Base-by-base conservation (phyloP, 2,113 vertebrate genomes). In the Proteles cristata region DNA sequence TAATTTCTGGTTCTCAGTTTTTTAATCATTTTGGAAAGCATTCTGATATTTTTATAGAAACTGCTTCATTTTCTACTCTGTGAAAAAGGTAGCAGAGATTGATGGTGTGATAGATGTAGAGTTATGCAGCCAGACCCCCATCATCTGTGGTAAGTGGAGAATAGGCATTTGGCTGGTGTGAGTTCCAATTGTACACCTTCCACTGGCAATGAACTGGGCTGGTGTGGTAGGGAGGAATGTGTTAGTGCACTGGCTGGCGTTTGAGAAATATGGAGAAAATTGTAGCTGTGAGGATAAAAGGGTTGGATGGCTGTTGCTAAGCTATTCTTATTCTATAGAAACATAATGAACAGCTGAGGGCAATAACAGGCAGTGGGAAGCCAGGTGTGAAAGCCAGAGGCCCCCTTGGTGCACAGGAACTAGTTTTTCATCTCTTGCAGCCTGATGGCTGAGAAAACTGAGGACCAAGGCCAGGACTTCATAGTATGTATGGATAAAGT, bases 21-120 rank as follows among this genome's bases (percentile, higher is more conserved):
- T 96, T 80, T 53, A 80, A 96, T 66, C 63, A 39, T n/a, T 94
- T 96, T 92, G 68, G 50, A 68, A 96, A 86, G 5, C 39, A 50
- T 97, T 88, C 16, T 10, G 10, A 0, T 80, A 4, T 76, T 80
- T 95, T 88, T 74, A 9, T 82, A 17, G 80, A 61, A 81, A 33
- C 11, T 25, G 1, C 61, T 76, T 69, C 74, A 14, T 28, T 76
- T 65, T 92, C 50, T 89, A 11, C 65, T 95, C 19, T 28, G 33
- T 5, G 26, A 79, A 45, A 79, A 31, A 21, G 23, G 43, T 79
- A 43, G 17, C 39, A 31, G 33, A 86, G 81, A 26, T 66, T 31
- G 31, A 35, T 82, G 63, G 3, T 4, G 39, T 68, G 21, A 23
- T 26, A 26, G 53, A 45, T 10, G 85, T 14, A 65, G 7, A 82